Evolutionary conservation across 2,113 vertebrate species (phyloP).

Genomic region (Prinia subflava): DNA sequence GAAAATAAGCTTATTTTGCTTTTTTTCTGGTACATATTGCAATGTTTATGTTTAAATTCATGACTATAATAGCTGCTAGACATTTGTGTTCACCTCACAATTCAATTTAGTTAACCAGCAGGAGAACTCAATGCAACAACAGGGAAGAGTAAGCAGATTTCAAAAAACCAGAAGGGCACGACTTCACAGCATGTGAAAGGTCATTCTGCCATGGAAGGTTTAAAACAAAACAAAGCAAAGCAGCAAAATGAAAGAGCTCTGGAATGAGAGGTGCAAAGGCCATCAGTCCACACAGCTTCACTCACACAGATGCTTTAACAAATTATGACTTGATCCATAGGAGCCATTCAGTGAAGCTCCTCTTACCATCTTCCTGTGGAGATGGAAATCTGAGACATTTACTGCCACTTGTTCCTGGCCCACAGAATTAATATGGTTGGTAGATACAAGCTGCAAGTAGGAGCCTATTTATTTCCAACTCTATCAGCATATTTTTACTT

Average conservation of each 20-base stretch:
- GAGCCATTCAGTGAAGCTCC: neutral
- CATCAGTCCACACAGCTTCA: neutral
- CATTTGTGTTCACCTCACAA: conserved; percentile 12
- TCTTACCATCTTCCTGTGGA: neutral
- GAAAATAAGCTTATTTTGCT: neutral
- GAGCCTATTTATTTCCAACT: neutral
- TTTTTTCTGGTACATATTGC: neutral
- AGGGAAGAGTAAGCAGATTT: conserved; percentile 28
- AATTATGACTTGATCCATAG: neutral
- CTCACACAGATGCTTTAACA: neutral
- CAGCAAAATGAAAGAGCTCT: neutral
- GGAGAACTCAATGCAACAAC: neutral
- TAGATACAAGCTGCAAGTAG: neutral
- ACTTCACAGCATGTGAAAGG: conserved; percentile 33
- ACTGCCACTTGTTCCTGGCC: neutral
- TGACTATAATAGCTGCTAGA: neutral
- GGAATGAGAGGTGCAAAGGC: neutral
- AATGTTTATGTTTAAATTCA: neutral
- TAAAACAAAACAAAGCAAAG: conserved; percentile 1
- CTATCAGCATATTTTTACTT: neutral
- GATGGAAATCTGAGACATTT: neutral
- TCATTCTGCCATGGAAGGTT: conserved; percentile 21
- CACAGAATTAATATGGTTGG: neutral
- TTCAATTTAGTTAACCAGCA: conserved; percentile 10
- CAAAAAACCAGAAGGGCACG: neutral